Evolutionary conservation across 2,797 vertebrate genomes (phyloP).

Genomic region (Threskiornis aethiopicus): DNA sequence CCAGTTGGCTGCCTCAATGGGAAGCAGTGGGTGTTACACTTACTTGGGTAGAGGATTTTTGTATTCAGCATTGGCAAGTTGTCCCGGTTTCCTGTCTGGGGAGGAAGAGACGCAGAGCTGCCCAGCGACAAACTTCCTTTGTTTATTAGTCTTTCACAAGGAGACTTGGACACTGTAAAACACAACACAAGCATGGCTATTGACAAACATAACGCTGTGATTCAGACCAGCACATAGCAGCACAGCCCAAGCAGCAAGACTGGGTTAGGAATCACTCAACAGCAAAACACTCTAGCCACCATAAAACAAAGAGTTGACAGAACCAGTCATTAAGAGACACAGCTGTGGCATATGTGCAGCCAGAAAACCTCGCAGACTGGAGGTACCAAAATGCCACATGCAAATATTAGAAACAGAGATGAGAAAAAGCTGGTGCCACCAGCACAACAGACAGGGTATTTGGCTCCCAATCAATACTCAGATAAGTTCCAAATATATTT

Average conservation of each 20-base stretch:
- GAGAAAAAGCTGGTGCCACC: not conserved
- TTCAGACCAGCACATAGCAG: not conserved
- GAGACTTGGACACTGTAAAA: conserved; percentile 82
- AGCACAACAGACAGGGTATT: not conserved
- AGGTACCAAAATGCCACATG: not conserved
- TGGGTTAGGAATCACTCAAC: not conserved
- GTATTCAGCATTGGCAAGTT: conserved; percentile 87
- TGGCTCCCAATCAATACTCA: not conserved
- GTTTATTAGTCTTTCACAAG: conserved; percentile 88
- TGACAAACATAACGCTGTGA: not conserved
- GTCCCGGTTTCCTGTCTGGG: conserved; percentile 85
- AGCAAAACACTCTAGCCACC: not conserved
- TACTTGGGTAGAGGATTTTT: conserved; percentile 91
- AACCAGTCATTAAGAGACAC: not conserved
- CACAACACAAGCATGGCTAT: not conserved
- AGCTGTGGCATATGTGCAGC: not conserved
- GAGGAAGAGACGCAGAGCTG: conserved; percentile 88
- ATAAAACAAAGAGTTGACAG: not conserved
- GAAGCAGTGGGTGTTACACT: conserved; percentile 43
- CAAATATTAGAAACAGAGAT: not conserved
- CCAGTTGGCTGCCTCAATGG: not conserved
- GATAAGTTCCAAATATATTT: not conserved
- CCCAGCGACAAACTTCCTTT: conserved; percentile 85
- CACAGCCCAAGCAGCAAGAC: not conserved
- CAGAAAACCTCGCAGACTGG: not conserved